Evolutionary conservation across 2,797 vertebrate species (phyloP).

Genomic region (Peromyscus nudipes): DNA sequence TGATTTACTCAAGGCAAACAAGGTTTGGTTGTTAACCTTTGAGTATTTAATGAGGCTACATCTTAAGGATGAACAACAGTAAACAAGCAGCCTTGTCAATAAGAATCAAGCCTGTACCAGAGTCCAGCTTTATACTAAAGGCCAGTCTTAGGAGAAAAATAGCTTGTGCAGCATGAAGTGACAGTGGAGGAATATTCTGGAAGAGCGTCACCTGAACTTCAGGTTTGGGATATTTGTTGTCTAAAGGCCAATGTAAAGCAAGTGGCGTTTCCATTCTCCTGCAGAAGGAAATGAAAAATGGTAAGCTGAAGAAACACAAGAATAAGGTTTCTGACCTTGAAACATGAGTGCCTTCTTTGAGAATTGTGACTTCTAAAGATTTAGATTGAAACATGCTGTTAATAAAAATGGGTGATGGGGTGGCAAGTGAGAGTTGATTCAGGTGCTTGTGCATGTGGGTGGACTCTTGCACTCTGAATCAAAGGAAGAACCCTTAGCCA

Average conservation of each 20-base stretch:
- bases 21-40: constrained; percentile 86
- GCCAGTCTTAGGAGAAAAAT: constrained; percentile 39
- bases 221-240: not conserved
- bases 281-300: not conserved
- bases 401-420: not conserved
- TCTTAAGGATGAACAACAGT: constrained; percentile 78
- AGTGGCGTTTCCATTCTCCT: not conserved
- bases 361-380: not conserved
- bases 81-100: constrained; percentile 82
- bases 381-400: not conserved
- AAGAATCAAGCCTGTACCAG: constrained; percentile 76
- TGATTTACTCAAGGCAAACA: constrained; percentile 85
- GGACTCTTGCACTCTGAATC: too few species aligned
- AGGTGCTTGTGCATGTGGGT: not conserved
- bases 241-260: not conserved
- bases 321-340: not conserved
- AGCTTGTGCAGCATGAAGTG: not conserved
- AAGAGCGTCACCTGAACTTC: not conserved
- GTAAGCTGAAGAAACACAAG: not conserved
- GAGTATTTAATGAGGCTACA: constrained; percentile 80
- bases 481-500: not conserved
- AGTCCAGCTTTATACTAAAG: constrained; percentile 62
- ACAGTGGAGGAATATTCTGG: not conserved
- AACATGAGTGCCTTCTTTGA: not conserved
- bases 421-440: not conserved